Evolutionary conservation across 2,113 vertebrate genomes (phyloP), one percentile per base, ranked within the genome.

Genomic region (Chloropsis hardwickii): DNA sequence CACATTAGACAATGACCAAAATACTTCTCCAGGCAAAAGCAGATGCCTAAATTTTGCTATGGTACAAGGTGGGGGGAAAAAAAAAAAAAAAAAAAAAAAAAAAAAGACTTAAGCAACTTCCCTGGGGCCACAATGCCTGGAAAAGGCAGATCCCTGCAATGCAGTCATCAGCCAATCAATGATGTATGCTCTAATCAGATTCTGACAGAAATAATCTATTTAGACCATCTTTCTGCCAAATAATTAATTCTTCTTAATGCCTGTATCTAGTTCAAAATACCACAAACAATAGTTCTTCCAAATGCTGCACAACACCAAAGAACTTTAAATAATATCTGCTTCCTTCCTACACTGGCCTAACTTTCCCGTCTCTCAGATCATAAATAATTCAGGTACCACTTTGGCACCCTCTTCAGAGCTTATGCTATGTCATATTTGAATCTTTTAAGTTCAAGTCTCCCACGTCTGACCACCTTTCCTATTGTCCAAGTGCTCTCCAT

Each of bases 61-160:
- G 11, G 12, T 39, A 61, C 31, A 72, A 86, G 39, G 27, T 16
- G 37, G 15, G 37, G 15, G 17, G 6, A 2, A 9, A 12, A 44
- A 27, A 12, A 27, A 10, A 12, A 28, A n/a, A 6, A 16, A 12
- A 48, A 21, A 3, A 7, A 22, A 16, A 10, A 21, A 11, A 57
- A 56, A 27, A 71, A 29, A 65, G 2, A 44, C 27, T 67, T 54
- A 0, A 86, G 27, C 10, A 81, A 29, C 40, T 64, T 91, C 45
- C 69, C 45, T 67, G 39, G 28, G 94, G 64, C 35, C n/a, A 73
- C 35, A 25, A 2, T 70, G 67, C 85, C 64, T 56, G 62, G 56
- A 95, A 94, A 84, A 83, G 51, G 18, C 69, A 83, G 72, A 88
- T 78, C 67, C 93, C 93, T 81, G 95, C 94, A 97, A 88, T 86